Base-by-base conservation (phyloP, 1,140 invertebrate genomes). In the Macrostomum lignano region DNA sequence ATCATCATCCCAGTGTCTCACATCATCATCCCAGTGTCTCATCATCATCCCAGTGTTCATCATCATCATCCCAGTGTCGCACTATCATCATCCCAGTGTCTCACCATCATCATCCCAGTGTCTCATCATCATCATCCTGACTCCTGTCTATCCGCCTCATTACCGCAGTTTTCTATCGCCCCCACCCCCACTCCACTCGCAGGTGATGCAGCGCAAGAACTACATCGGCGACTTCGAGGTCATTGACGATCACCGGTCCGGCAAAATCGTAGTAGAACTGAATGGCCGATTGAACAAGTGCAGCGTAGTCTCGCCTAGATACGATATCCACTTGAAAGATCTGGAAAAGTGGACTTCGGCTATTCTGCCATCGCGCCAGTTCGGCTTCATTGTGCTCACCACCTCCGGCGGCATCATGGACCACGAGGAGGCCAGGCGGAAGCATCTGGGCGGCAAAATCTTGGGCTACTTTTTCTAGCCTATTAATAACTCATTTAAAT, bases 391-490 rank as follows among this genome's bases (percentile, higher is more conserved):
- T 46, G 88, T 98, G 9, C 63, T 98, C 41, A 96, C 91, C 33
- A 98, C 91, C 30, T 94, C 86, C 46, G 79, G 79, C 42, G 91
- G 91, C 41, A 96, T 98, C 50, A 94, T 98, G 86, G 91, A 98
- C 56, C 91, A 98, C 47, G 88, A 96, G 65, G 88, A 98, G 66
- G 91, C 91, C 35, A 81, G 84, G 62, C 68, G 84, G 56, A 96
- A 94, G 70, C 86, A 98, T 68, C 66, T 94, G 36, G 91, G 91
- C 69, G 91, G 91, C 42, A 98, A 98, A 67, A 94, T 98, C 55
- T 67, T 98, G 51, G 91, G 91, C 60, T 98, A 93, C 67, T 98
- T 98, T 72, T 98, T 96, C 67, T 98, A 79, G n/a, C n/a, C n/a
- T n/a, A n/a, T n/a, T n/a, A n/a, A n/a, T n/a, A n/a, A n/a, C n/a